Percentiles rank a stretch among this genome's conserved stretches.
Conservation (phyloP, 2,797 vertebrate genomes). For the Chelon auratus region DNA sequence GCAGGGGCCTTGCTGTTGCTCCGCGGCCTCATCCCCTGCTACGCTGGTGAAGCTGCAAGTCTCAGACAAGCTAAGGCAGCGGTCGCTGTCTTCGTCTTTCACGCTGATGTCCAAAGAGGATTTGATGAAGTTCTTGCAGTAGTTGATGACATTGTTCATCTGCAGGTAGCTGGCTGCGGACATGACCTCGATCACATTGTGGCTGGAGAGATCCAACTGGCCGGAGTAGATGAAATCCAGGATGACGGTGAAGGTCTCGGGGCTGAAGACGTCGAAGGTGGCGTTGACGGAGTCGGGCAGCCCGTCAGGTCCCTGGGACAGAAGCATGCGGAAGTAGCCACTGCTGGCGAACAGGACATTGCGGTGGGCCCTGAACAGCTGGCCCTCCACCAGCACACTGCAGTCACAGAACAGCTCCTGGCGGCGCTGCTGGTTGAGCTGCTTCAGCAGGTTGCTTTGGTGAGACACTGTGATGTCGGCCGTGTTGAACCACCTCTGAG, state of each 20-base stretch:
- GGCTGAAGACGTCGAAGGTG: slow-evolving; percentile 94
- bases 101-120: slow-evolving; percentile 95
- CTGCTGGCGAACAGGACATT: slow-evolving; percentile 96
- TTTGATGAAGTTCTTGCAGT: slow-evolving; percentile 98
- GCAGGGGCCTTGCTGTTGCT: slow-evolving; percentile 81
- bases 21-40: slow-evolving; percentile 72
- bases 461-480: slow-evolving; percentile 94
- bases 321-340: slow-evolving; percentile 97
- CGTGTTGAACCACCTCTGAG: slow-evolving; percentile 83
- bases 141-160: slow-evolving; percentile 97
- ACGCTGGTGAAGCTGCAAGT: slow-evolving; percentile 76
- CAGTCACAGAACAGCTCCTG: slow-evolving; percentile 98
- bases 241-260: slow-evolving; percentile 94
- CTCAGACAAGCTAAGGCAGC: slow-evolving; percentile 80
- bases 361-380: slow-evolving; percentile 95
- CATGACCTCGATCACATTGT: slow-evolving; percentile 98
- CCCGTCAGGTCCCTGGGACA: slow-evolving; percentile 88
- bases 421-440: slow-evolving; percentile 93
- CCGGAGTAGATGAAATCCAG: slow-evolving; percentile 97
- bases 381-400: slow-evolving; percentile 93
- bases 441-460: slow-evolving; percentile 92
- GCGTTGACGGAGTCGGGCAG: slow-evolving; percentile 87
- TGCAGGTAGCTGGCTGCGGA: slow-evolving; percentile 97
- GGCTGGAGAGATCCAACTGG: slow-evolving; percentile 92
- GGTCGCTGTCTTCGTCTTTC: slow-evolving; percentile 83